Evolutionary conservation across 2,888 invertebrate species (phyloP), one percentile per base, ranked within the genome.

Genomic region (Drosophila helvetica): DNA sequence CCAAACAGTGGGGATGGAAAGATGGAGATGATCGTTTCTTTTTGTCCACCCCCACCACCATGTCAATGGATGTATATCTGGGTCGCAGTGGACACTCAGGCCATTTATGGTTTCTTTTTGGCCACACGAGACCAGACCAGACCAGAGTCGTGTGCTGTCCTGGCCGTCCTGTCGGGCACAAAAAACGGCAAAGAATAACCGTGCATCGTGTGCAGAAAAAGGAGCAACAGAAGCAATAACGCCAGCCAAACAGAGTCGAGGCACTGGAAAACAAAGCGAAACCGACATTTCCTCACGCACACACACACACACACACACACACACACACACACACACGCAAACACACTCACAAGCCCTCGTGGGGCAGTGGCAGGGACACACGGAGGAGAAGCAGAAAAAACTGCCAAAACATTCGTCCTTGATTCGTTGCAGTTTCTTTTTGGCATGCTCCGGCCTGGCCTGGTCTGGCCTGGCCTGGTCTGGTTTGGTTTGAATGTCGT

Each of bases 341-440:
- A 48, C 15, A 22, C 46, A 18, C 27, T 27, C 27, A 3, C 33
- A 46, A 6, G 18, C 18, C 18, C 46, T 17, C 17, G n/a, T 15
- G 10, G 45, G 15, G 15, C 9, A 27, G 27, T 1, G 15, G 45
- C 3, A 64, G 30, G 15, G 42, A 55, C 18, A 42, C 42, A 57
- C 58, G 17, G 19, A 47, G 55, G 50, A 43, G 62, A 17, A 55
- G 38, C 42, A 12, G 77, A 81, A 88, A 90, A 89, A 86, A 88
- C 76, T 85, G 80, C 89, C 88, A 89, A 91, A 91, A 90, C 89
- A 90, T 91, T 90, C 91, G 90, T 90, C 90, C 90, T 91, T 91
- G 91, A 86, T 85, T 89, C 87, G 91, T 90, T 89, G 88, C 90
- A 90, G 90, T 91, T 90, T 89, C 91, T 90, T 90, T 90, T 91